Base-by-base conservation (phyloP, 2,797 vertebrate genomes). In the Semotilus atromaculatus region DNA sequence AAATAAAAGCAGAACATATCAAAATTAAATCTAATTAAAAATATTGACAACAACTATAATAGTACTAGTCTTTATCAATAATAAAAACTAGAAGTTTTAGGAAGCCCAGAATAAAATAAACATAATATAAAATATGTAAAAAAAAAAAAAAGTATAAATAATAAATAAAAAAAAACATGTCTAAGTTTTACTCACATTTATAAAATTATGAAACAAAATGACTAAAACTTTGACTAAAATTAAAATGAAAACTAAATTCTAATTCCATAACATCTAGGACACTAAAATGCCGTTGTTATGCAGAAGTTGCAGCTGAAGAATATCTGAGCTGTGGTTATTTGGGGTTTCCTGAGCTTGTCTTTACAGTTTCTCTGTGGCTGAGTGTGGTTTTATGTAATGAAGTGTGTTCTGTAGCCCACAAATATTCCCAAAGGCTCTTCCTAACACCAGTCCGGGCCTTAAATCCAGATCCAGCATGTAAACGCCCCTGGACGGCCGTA, bases 331-430 rank as follows among this genome's bases (percentile, higher is more conserved):
- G 34, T 43, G 66, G 40, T 73, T 34, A 62, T 82, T 31, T 48
- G 1, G 16, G 31, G 23, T 38, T 72, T 40, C 48, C 48, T 10
- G 72, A 67, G 62, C 34, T 43, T 38, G 60, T 53, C 76, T 80
- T 21, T 45, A 62, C 53, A 70, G 26, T 70, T 40, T 34, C 26
- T 62, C 60, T 66, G 7, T 7, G 11, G 60, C 71, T 16, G 45
- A 80, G 70, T 55, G 67, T 29, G 51, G 43, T 72, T 78, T 48
- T 5, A 55, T 45, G 23, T 78, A 72, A 78, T 78, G 80, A 77
- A 78, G 29, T 68, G 43, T 58, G 26, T n/a, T 60, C 66, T 71
- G 19, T 13, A 21, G 40, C 55, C 43, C 84, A 62, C 85, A 76
- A 0, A 68, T 34, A 67, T 75, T 76, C 48, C 80, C 85, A 43